These are phyloP conservation scores for Myiozetetes cayanensis DNA, from an alignment of 2,113 vertebrate genomes.

Conservation along the genomic window DNA sequence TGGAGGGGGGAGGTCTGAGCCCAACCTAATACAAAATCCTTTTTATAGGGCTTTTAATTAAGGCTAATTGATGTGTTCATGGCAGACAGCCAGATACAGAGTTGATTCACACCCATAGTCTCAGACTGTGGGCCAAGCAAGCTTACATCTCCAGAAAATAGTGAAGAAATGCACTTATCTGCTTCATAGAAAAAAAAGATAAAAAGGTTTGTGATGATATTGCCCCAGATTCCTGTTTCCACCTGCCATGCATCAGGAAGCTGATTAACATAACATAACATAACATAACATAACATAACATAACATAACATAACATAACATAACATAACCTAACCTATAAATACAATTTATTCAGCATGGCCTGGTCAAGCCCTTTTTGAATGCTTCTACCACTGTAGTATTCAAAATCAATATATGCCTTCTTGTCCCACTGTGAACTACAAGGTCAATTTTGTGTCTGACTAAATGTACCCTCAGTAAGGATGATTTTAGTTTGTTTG, in stretches of 20 bases:
- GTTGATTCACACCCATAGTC: not conserved
- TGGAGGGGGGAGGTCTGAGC: not conserved
- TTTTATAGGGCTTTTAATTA: conserved; percentile 47
- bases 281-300: not conserved
- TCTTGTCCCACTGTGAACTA: not conserved
- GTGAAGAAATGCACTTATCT: not conserved
- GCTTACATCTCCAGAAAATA: not conserved
- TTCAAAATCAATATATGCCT: not conserved
- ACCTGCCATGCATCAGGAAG: not conserved
- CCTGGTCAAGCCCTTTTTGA: not conserved
- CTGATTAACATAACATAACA: not conserved
- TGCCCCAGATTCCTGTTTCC: not conserved
- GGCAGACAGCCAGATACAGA: not conserved
- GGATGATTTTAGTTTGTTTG: conserved; percentile 19
- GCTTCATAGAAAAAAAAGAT: not conserved
- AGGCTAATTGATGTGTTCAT: not conserved
- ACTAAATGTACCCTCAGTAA: not conserved
- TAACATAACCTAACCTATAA: not conserved
- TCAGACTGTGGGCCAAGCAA: not conserved
- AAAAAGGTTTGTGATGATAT: not conserved
- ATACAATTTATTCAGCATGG: not conserved
- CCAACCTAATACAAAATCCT: not conserved
- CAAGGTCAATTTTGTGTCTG: conserved; percentile 37
- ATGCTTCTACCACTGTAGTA: not conserved
- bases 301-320: not conserved